These are phyloP conservation scores for Apodemia hepburni DNA, from an alignment of 2,888 invertebrate species.

Conservation along the genomic window DNA sequence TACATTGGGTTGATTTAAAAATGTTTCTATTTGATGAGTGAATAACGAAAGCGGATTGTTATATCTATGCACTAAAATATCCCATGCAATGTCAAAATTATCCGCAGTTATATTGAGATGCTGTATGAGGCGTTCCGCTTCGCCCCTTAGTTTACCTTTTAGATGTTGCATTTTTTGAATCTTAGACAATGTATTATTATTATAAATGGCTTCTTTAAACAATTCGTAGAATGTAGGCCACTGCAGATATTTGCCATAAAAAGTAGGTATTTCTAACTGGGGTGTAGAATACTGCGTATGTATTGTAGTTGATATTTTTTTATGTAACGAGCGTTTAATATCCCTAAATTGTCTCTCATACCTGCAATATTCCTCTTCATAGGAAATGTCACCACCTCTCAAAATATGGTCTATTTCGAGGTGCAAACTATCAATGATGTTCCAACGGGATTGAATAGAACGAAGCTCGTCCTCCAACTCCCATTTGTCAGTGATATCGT, in stretches of 20 bases:
- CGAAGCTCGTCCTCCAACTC: neutral
- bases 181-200: too few species aligned
- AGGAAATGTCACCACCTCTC: neutral
- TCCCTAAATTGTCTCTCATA: neutral
- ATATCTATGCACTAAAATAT: conserved; percentile 30
- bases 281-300: conserved; percentile 22
- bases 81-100: conserved; percentile 24
- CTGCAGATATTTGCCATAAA: conserved; percentile 28
- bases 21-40: conserved; percentile 17
- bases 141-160: neutral
- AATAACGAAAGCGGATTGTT: conserved; percentile 29
- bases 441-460: neutral
- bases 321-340: conserved; percentile 19
- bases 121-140: conserved; percentile 26
- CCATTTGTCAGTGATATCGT: conserved; percentile 4
- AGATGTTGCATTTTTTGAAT: too few species aligned
- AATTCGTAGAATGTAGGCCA: conserved; percentile 30
- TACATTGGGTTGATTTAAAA: conserved; percentile 22
- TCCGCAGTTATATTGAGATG: conserved; percentile 24
- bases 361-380: neutral
- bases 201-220: conserved; percentile 24
- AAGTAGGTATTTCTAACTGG: conserved; percentile 26
- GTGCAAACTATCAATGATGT: neutral
- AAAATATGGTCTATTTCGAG: neutral
- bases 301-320: conserved; percentile 2